These are phyloP conservation scores for Strigamia crassipes DNA, from an alignment of 2,888 invertebrate genomes.

Conservation along the genomic window DNA sequence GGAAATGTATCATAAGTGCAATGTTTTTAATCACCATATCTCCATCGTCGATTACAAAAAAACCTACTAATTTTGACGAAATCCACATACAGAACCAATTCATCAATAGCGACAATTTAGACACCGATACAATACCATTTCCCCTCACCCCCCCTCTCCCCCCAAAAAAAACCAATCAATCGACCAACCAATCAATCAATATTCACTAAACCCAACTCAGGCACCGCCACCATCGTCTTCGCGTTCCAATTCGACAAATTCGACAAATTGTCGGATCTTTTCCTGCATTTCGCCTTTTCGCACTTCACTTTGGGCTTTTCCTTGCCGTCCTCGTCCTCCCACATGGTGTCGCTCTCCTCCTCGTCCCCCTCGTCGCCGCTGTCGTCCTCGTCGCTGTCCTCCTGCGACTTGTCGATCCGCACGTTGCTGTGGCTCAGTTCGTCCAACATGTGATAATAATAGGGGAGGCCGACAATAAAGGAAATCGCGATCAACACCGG, in stretches of 20 bases:
- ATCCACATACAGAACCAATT: background rate
- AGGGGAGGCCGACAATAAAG: slow-evolving; percentile 26
- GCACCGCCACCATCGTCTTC: background rate
- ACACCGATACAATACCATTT: too few species aligned
- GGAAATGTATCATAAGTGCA: background rate
- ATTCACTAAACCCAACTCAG: background rate
- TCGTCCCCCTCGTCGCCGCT: background rate
- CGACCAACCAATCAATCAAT: too few species aligned
- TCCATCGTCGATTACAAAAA: background rate
- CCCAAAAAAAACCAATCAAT: background rate
- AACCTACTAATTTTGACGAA: background rate
- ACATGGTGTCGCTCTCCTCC: slow-evolving; percentile 23
- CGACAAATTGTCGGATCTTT: background rate
- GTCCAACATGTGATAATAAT: slow-evolving; percentile 45
- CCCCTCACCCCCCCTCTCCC: too few species aligned
- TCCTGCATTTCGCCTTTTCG: background rate
- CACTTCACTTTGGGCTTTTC: background rate
- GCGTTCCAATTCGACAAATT: background rate
- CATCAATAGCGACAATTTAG: background rate
- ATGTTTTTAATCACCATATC: background rate
- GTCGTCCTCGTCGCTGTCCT: slow-evolving; percentile 15
- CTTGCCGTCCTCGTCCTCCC: background rate
- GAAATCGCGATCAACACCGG: slow-evolving; percentile 36
- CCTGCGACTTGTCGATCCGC: background rate
- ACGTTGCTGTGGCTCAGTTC: background rate